phyloP scores from a whole-genome alignment of 35 echinoderm and acorn worm genomes.

The Chiridota heheva region DNA sequence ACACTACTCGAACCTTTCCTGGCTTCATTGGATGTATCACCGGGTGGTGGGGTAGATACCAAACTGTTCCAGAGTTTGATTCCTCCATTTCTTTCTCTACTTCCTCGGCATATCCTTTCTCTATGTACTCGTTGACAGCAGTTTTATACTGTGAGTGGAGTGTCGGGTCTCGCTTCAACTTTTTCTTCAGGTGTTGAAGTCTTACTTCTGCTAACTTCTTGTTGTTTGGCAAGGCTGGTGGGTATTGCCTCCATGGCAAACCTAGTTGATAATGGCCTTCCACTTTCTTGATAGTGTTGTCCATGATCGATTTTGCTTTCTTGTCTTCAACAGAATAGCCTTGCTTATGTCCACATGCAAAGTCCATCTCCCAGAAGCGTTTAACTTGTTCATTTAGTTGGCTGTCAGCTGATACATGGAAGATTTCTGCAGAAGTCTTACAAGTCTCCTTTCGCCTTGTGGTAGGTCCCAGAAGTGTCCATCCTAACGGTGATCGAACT shows the following conservation, averaged over 20 bases:
- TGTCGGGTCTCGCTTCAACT: constrained; percentile 26
- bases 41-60: constrained; percentile 61
- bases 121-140: constrained; percentile 41
- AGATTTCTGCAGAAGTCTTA: no score
- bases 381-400: neutral
- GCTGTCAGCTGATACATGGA: neutral
- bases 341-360: neutral
- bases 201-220: constrained; percentile 5
- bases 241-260: constrained; percentile 31
- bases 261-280: constrained; percentile 70
- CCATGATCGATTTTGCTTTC: constrained; percentile 40
- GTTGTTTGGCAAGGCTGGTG: constrained; percentile 57
- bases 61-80: no score
- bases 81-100: no score
- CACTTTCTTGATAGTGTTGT: constrained; percentile 6
- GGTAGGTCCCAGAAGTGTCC: constrained; percentile 41
- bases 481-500: constrained; percentile 11
- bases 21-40: constrained; percentile 52
- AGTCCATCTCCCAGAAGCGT: constrained; percentile 50
- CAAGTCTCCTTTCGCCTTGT: constrained; percentile 3
- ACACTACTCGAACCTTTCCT: constrained; percentile 47
- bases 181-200: constrained; percentile 40
- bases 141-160: constrained; percentile 48
- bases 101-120: constrained; percentile 34
- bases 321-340: constrained; percentile 61